A percentile compares a stretch with the other conserved stretches of the same genome.
Conservation (phyloP, 2,797 vertebrate species). For the Dallia pectoralis region DNA sequence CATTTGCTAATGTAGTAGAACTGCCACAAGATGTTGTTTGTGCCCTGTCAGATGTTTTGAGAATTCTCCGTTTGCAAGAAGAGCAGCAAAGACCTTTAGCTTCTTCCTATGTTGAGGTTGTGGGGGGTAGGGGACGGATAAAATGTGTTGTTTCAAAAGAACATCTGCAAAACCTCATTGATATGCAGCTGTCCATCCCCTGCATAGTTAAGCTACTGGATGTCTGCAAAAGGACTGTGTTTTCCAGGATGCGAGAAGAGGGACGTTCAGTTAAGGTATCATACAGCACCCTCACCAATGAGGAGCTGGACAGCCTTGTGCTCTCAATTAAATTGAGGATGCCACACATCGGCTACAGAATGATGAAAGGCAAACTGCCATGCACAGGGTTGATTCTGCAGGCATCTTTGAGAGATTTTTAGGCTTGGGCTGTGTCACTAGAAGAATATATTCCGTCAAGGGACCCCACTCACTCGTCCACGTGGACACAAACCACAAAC, state of each 20-base stretch:
- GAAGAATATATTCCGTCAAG: slow-evolving; percentile 38
- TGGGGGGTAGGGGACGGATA: too few species aligned
- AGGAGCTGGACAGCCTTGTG: slow-evolving; percentile 33
- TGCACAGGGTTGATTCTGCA: slow-evolving; percentile 37
- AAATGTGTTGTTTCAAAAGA: too few species aligned
- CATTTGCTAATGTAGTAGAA: too few species aligned
- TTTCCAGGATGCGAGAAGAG: slow-evolving; percentile 29
- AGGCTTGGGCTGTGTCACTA: slow-evolving; percentile 34
- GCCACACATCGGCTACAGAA: slow-evolving; percentile 37
- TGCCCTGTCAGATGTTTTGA: too few species aligned
- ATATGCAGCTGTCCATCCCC: not conserved
- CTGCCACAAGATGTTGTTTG: too few species aligned
- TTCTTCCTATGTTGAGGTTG: too few species aligned
- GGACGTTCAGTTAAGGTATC: slow-evolving; percentile 27
- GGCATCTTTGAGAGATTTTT: slow-evolving; percentile 34
- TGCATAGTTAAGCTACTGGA: not conserved
- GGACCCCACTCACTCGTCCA: slow-evolving; percentile 37
- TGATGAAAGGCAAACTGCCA: slow-evolving; percentile 38
- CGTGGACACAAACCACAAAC: slow-evolving; percentile 44
- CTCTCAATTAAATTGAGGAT: slow-evolving; percentile 26
- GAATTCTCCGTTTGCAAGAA: too few species aligned
- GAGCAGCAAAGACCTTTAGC: too few species aligned
- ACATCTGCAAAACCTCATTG: too few species aligned
- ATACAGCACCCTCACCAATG: slow-evolving; percentile 28
- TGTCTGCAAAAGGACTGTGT: slow-evolving; percentile 18